Evolutionary conservation across 2,797 vertebrate genomes (phyloP).

Genomic region (Dendrocincla tyrannina): DNA sequence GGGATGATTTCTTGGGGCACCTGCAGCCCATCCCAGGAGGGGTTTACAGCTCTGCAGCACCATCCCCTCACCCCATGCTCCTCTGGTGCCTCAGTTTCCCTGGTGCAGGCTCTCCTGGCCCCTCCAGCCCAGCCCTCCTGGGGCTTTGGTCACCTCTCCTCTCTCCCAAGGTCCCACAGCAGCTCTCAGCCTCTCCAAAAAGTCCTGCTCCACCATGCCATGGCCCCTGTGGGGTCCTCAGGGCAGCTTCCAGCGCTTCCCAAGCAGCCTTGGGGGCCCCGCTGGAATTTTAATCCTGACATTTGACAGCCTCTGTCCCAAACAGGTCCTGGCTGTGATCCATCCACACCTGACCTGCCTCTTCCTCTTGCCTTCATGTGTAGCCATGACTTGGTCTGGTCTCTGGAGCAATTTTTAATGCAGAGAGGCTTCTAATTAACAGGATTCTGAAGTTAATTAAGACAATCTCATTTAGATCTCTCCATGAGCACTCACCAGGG

Average conservation of each 20-base stretch:
- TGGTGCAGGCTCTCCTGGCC: neutral
- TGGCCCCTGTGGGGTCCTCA: neutral
- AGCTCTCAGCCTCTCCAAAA: neutral
- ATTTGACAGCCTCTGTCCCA: neutral
- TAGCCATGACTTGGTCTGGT: neutral
- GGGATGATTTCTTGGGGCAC: neutral
- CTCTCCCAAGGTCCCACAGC: neutral
- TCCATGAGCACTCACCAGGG: constrained; percentile 10
- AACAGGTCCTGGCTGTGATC: neutral
- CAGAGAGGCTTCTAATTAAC: constrained; percentile 64
- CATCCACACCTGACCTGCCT: neutral
- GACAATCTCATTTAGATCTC: constrained; percentile 52
- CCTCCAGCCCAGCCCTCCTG: neutral
- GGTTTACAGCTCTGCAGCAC: neutral
- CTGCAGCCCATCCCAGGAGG: neutral
- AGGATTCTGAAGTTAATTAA: constrained; percentile 69
- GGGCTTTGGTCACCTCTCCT: neutral
- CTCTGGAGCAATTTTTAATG: constrained; percentile 41
- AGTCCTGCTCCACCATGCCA: neutral
- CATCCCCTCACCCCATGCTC: neutral
- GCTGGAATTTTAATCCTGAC: neutral
- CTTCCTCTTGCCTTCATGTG: neutral
- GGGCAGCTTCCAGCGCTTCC: neutral
- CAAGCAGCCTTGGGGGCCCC: neutral
- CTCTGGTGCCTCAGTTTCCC: neutral